Evolutionary conservation across 2,113 vertebrate species (phyloP).

Genomic region (Lasiurus cinereus): DNA sequence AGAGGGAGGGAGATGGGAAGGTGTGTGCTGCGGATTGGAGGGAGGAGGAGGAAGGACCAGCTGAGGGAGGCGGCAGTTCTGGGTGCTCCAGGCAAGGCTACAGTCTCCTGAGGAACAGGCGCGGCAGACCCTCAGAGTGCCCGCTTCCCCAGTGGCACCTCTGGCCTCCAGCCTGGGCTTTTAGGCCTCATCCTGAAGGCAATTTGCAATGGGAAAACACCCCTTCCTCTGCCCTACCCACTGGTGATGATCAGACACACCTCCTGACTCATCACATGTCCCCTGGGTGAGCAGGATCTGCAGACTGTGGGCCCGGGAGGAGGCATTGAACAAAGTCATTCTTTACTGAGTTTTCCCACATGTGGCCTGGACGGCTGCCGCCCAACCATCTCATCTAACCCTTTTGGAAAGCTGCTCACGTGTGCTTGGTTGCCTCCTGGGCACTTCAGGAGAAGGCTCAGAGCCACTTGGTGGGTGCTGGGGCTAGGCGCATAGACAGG

Average conservation of each 20-base stretch:
- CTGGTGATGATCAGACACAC: neutral
- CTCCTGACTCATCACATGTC: neutral
- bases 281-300: neutral
- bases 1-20: neutral
- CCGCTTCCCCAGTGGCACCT: no score
- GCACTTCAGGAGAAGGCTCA: neutral
- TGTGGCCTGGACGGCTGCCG: neutral
- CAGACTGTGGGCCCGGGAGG: neutral
- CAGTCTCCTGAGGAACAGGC: no score
- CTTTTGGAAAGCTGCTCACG: no score
- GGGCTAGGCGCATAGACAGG: no score
- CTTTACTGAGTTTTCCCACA: neutral
- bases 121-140: no score
- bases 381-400: fast-evolving
- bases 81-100: no score
- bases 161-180: neutral
- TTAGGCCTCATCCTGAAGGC: no score
- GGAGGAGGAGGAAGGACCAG: neutral
- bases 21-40: neutral
- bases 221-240: neutral
- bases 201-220: fast-evolving
- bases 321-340: neutral
- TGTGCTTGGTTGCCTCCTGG: neutral
- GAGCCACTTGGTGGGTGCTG: fast-evolving
- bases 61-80: neutral